Base-by-base conservation (phyloP, 2,888 invertebrate species). In the Pristionchus mayeri region DNA sequence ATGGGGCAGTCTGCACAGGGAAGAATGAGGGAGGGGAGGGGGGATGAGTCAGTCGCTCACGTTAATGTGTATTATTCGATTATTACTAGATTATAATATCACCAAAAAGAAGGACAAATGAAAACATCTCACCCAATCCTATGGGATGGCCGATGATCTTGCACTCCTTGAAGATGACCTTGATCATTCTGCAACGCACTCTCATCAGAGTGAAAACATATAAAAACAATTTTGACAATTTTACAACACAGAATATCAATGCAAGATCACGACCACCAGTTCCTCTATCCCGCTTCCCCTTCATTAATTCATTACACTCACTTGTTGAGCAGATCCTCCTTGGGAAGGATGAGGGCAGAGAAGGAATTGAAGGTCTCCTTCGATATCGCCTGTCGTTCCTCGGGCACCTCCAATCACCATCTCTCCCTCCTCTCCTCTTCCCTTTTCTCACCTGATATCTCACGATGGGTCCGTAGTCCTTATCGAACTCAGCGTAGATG, bases 131-230 rank as follows among this genome's bases (percentile, higher is more conserved):
- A 89, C 91, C 86, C 40, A 92, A 84, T 40, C 88, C 89, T 11
- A 92, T 88, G 3, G 93, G 92, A 87, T 90, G 89, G n/a, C 92
- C 92, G 81, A 93, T 90, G 34, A 92, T 87, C 86, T 92, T 92
- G 86, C 86, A 89, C 71, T 90, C 87, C 44, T 88, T 84, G 60
- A 91, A 87, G 67, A 88, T 89, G 48, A 91, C 84, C 34, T 90
- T 90, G 84, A 92, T 88, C 30, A 91, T 84, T 27, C 87, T 86
- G 60, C 78, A 87, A 86, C 18, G 86, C 44, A 13, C 6, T 44
- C 44, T 6, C 6, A 44, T 44, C 44, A 44, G 6, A 9, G 13
- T 9, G 44, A 44, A 44, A 44, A 13, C 6, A 44, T 44, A 6
- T 6, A 44, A 44, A 13, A n/a, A n/a, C n/a, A n/a, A n/a, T n/a